A percentile compares a stretch with the other conserved stretches of the same genome.
Evolutionary conservation across 2,113 vertebrate species (phyloP).

Genomic region (Tauraco erythrolophus): DNA sequence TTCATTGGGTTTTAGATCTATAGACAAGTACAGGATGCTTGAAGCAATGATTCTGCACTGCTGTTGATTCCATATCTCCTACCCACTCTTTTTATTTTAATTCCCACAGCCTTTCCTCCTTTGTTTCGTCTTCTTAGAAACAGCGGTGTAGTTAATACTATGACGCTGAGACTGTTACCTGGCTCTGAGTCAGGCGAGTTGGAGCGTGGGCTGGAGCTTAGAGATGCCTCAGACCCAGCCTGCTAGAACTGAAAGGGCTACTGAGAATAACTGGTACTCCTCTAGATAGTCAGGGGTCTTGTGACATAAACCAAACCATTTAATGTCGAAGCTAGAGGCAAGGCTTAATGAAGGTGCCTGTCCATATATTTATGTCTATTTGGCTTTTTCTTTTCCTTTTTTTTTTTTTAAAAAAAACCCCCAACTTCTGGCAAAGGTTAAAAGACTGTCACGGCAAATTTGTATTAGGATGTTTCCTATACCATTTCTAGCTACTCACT

Average conservation of each 20-base stretch:
- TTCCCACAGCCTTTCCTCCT: background rate
- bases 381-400: background rate
- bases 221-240: background rate
- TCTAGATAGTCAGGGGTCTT: background rate
- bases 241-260: background rate
- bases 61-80: background rate
- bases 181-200: background rate
- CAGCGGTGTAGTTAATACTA: background rate
- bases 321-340: background rate
- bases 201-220: background rate
- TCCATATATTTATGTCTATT: background rate
- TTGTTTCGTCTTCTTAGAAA: background rate
- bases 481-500: background rate
- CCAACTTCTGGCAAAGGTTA: background rate
- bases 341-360: background rate
- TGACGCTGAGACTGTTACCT: background rate
- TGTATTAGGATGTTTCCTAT: background rate
- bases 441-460: background rate
- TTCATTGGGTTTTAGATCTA: background rate
- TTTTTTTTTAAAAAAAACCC: background rate
- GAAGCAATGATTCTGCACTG: background rate
- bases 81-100: background rate
- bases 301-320: background rate
- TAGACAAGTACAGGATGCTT: background rate
- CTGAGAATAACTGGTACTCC: background rate